Conservation (phyloP, 2,797 vertebrate species). For the Aldrovandia affinis region DNA sequence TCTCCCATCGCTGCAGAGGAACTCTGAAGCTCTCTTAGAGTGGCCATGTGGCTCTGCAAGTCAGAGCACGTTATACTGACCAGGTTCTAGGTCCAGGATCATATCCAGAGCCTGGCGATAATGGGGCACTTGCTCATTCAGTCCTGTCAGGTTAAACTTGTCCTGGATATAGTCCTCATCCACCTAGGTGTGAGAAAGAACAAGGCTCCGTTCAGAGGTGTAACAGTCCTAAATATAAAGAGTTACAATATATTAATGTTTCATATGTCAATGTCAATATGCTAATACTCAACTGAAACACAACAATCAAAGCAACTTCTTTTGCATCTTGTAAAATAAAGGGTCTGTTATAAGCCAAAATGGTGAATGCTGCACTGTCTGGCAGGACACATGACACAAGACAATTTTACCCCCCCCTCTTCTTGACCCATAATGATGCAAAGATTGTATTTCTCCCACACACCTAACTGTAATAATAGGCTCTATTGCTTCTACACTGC, state of each 20-base stretch:
- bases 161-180: constrained; percentile 96
- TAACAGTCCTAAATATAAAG: not conserved
- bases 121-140: constrained; percentile 93
- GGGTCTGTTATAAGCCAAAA: not conserved
- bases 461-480: too few relatives aligned
- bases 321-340: not conserved
- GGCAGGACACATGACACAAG: not conserved
- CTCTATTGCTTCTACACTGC: too few relatives aligned
- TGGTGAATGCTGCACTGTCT: not conserved
- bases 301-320: not conserved
- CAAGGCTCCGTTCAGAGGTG: not conserved
- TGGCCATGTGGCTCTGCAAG: not conserved
- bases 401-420: not conserved
- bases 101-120: constrained; percentile 92
- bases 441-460: too few relatives aligned
- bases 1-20: too few relatives aligned
- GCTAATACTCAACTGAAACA: not conserved
- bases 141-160: constrained; percentile 92
- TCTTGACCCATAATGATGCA: too few relatives aligned
- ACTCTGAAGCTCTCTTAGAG: too few relatives aligned
- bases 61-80: constrained; percentile 56
- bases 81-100: constrained; percentile 92
- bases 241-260: not conserved
- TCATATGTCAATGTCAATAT: not conserved
- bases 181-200: constrained; percentile 71